Base-by-base conservation (phyloP, 2,797 vertebrate genomes). In the Threskiornis aethiopicus region DNA sequence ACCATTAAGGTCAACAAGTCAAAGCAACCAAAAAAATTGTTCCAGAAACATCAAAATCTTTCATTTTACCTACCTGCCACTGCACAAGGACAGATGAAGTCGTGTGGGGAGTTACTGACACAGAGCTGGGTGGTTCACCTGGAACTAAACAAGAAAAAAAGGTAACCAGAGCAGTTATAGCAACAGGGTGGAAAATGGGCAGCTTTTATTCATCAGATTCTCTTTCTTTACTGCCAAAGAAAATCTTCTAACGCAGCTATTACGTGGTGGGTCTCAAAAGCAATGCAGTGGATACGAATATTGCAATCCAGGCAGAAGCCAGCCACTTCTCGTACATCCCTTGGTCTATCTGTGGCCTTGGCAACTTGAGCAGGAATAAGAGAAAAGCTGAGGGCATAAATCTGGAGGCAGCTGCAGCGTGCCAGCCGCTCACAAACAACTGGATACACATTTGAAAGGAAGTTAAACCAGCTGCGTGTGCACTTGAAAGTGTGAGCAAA, bases 11-110 rank as follows among this genome's bases (percentile, higher is more conserved):
- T 49, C 73, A 88, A 52, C 37, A 71, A 89, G 90, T 52, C 65
- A 89, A 91, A 91, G 51, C 37, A 81, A 46, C n/a, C 12, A 69
- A 78, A 90, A 89, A 75, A 24, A 58, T 28, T 54, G 24, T n/a
- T 71, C 39, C 22, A 67, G 37, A 71, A 91, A 76, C 37, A 59
- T 19, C 4, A 47, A 10, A 8, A 17, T 47, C 69, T 87, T 84
- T 76, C 37, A 51, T 91, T 90, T 84, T 61, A 94, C 98, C 93
- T 98, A 99, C 99, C 99, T 99, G 98, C 99, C 99, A 99, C 94
- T 99, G 99, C 97, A 99, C 98, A 90, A 99, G 98, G 71, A 99
- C 99, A 4, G 99, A 99, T 49, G 99, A 99, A 19, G 99, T 99
- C 1, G 99, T 99, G 79, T 98, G 99, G 0, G 99, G 99, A 66